Evolutionary conservation across 1,140 invertebrate species (phyloP).

Genomic region (Thaumatotibia leucotreta): DNA sequence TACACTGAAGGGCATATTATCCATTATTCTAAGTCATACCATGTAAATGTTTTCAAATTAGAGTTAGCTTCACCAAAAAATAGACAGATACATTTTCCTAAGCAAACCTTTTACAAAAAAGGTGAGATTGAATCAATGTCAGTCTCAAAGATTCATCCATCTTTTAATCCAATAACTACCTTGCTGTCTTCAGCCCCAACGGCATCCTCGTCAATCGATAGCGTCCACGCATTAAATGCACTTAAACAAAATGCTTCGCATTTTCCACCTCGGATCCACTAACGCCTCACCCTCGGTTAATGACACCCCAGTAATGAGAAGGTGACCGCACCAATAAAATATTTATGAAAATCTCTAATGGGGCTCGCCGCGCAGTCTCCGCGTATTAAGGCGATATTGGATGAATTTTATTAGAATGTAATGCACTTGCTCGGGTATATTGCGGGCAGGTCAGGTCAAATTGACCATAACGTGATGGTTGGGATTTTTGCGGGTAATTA

Average conservation of each 20-base stretch:
- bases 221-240: neutral
- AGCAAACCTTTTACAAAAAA: too few species aligned
- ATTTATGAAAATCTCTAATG: constrained; percentile 68
- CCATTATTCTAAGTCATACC: too few species aligned
- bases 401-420: constrained; percentile 14
- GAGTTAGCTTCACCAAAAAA: too few species aligned
- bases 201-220: neutral
- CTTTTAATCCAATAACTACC: neutral
- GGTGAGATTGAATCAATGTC: neutral
- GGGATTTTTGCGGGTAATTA: neutral
- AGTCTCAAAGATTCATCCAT: neutral
- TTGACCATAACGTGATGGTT: neutral
- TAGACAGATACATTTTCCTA: too few species aligned
- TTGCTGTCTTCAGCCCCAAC: neutral
- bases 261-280: neutral
- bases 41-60: too few species aligned
- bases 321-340: constrained; percentile 58
- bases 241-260: neutral
- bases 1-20: too few species aligned
- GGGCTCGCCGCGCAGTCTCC: constrained; percentile 36
- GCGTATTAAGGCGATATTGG: constrained; percentile 10
- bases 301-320: constrained; percentile 45
- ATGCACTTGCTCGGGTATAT: constrained; percentile 1
- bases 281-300: constrained; percentile 6
- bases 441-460: neutral